Base-by-base conservation (phyloP, 2,113 vertebrate species). In the Limanda limanda region DNA sequence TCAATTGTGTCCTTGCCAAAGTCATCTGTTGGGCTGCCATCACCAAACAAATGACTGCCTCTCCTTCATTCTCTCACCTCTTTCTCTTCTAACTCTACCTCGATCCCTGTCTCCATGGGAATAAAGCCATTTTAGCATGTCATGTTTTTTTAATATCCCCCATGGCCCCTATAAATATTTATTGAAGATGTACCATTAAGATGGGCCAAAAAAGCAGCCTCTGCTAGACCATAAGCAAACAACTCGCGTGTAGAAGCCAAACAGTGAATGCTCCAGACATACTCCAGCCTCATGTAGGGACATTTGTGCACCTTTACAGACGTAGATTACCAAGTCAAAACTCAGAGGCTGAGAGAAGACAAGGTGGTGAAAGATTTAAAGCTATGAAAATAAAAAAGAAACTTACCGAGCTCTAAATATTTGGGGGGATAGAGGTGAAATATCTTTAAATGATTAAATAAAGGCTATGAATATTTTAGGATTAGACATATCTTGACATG, bases 151-250 rank as follows among this genome's bases (percentile, higher is more conserved):
- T 88, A 91, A 92, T 87, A 90, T 79, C 58, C 80, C 85, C 79
- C 79, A 70, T 72, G 89, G 74, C 83, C 77, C 63, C 83, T 91
- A 92, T 94, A 94, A 94, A 95, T 93, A 94, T 93, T 90, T 93
- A 94, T 93, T 84, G 81, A 92, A 94, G 92, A 91, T 88, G 84
- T 83, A 55, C 83, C 77, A 86, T 92, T 92, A 92, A 91, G 89
- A 92, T 89, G 69, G 77, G 76, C 78, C 81, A 79, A 72, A 51
- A 83, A 78, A 80, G 86, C 76, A 83, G 76, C 66, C 63, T n/a
- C 62, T 24, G 74, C 73, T 69, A 58, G 79, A 76, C 83, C 48
- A 61, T 80, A 64, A 79, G 92, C 85, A 95, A 94, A 94, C 92
- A 84, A 89, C 87, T 91, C 71, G 62, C 74, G 62, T 86, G 79